Evolutionary conservation across 2,113 vertebrate genomes (phyloP).

Genomic region (Sciurus niger): DNA sequence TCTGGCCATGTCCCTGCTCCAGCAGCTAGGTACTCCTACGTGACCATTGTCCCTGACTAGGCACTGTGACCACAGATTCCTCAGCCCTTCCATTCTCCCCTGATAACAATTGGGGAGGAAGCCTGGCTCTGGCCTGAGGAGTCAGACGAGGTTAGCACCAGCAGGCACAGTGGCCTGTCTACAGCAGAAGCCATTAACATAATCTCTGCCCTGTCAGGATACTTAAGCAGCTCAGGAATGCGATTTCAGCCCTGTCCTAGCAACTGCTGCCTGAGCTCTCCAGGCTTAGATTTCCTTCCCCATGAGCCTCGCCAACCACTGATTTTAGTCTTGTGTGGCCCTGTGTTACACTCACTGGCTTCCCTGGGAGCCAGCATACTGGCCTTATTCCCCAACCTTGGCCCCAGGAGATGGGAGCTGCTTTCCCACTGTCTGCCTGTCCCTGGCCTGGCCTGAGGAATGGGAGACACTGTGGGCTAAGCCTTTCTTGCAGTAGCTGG

Average conservation of each 20-base stretch:
- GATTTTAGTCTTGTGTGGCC: not conserved
- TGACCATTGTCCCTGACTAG: not conserved
- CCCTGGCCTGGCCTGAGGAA: not conserved
- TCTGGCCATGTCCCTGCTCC: not conserved
- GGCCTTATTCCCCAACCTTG: not conserved
- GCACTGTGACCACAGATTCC: not conserved
- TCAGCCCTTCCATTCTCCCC: not conserved
- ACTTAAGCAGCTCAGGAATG: constrained; percentile 67
- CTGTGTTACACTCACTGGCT: not conserved
- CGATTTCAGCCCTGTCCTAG: constrained; percentile 39
- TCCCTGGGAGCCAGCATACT: not conserved
- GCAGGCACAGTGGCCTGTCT: constrained; percentile 16
- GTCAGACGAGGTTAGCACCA: constrained; percentile 55
- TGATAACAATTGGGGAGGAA: constrained; percentile 49
- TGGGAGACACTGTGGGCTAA: not conserved
- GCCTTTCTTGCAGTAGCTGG: not conserved
- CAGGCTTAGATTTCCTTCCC: not conserved
- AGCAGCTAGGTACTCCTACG: not conserved
- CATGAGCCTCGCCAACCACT: not conserved
- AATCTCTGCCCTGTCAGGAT: constrained; percentile 8
- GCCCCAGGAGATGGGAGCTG: not conserved
- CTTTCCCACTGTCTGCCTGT: not conserved
- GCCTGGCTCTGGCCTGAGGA: not conserved
- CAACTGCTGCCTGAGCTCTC: not conserved
- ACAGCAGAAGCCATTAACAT: not conserved